Conservation (phyloP, 2,888 invertebrate genomes). For the Drosophila testacea region DNA sequence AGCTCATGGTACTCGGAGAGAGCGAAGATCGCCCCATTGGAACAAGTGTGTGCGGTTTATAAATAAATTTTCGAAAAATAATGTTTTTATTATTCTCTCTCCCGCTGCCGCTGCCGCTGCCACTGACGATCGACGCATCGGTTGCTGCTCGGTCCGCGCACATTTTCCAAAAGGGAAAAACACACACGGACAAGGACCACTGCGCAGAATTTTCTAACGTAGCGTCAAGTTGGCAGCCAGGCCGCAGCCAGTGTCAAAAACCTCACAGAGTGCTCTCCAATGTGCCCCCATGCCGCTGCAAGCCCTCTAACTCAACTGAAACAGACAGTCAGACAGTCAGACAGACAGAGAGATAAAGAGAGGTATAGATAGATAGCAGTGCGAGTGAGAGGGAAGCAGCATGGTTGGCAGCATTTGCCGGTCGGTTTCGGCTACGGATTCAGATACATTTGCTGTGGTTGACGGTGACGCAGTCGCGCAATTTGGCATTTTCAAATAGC, state of each 20-base stretch:
- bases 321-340: not conserved
- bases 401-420: constrained; percentile 58
- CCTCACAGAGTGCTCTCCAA: constrained; percentile 58
- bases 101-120: constrained; percentile 10
- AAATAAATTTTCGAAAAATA: constrained; percentile 80
- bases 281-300: constrained; percentile 49
- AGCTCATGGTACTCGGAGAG: constrained; percentile 8
- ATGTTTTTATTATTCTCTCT: constrained; percentile 70
- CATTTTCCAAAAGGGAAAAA: constrained; percentile 64
- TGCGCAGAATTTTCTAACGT: constrained; percentile 77
- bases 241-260: constrained; percentile 74
- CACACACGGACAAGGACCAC: constrained; percentile 64
- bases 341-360: not conserved
- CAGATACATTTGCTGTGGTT: constrained; percentile 20
- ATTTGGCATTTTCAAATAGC: constrained; percentile 72
- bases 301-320: constrained; percentile 9
- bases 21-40: constrained; percentile 49
- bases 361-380: not conserved
- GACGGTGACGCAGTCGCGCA: constrained; percentile 73
- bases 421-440: constrained; percentile 28
- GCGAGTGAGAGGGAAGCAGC: constrained; percentile 4
- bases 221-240: constrained; percentile 60
- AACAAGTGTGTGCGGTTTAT: constrained; percentile 84
- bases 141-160: constrained; percentile 22
- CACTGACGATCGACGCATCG: not conserved